Conservation (phyloP, 2,113 vertebrate species). For the Laticauda colubrina region DNA sequence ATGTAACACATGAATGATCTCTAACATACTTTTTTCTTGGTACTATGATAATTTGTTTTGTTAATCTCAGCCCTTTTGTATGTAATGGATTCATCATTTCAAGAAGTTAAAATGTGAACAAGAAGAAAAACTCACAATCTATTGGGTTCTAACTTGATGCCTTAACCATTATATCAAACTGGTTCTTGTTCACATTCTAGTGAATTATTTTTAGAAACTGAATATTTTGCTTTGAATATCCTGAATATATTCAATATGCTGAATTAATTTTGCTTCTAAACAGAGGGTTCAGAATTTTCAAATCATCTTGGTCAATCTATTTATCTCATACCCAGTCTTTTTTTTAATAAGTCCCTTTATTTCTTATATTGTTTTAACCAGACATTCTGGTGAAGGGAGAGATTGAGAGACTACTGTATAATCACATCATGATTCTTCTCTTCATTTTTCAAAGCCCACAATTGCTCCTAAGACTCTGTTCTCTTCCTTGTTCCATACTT, state of each 20-base stretch:
- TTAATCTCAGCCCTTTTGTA: conserved; percentile 52
- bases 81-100: conserved; percentile 58
- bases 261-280: neutral
- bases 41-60: conserved; percentile 53
- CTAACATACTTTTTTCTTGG: conserved; percentile 9
- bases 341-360: neutral
- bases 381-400: neutral
- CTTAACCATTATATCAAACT: neutral
- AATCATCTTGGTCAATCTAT: neutral
- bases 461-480: neutral
- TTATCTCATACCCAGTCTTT: neutral
- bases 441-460: neutral
- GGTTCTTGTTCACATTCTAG: neutral
- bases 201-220: neutral
- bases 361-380: neutral
- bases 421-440: neutral
- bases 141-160: neutral
- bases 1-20: neutral
- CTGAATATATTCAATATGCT: neutral
- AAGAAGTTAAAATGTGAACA: conserved; percentile 38
- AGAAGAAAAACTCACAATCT: neutral
- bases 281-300: neutral
- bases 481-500: neutral
- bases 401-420: conserved; percentile 1
- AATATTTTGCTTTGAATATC: neutral